Percentiles rank a stretch among this genome's conserved stretches.
Conservation (phyloP, 2,797 vertebrate genomes). For the Bradypus variegatus region DNA sequence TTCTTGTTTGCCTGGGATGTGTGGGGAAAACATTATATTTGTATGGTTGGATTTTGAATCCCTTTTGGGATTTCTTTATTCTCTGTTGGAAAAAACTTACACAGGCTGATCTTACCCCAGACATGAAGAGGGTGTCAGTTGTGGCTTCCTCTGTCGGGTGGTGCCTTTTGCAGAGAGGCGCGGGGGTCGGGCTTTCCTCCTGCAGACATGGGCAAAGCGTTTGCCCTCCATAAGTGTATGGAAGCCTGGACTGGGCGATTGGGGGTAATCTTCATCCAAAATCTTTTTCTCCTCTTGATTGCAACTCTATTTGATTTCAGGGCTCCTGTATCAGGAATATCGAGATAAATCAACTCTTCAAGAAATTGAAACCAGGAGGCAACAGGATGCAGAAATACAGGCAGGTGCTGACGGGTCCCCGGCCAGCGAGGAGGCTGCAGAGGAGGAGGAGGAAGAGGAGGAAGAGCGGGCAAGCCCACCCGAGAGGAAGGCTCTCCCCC, state of each 20-base stretch:
- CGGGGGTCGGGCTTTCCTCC: background rate
- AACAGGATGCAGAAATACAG: constrained; percentile 79
- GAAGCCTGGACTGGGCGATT: background rate
- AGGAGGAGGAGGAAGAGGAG: constrained; percentile 65
- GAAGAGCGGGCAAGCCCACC: constrained; percentile 59
- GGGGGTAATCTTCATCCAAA: rapidly evolving
- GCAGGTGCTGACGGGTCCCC: constrained; percentile 21
- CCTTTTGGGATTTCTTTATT: background rate
- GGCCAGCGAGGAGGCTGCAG: background rate
- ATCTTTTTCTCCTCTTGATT: background rate
- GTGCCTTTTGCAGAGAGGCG: background rate
- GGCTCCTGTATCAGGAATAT: constrained; percentile 95
- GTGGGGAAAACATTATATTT: background rate
- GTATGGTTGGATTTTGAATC: background rate
- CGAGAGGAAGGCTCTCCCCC: constrained; percentile 70
- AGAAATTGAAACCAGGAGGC: constrained; percentile 89
- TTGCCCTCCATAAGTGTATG: background rate
- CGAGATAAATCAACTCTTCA: constrained; percentile 91
- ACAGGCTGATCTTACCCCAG: background rate
- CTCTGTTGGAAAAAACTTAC: background rate
- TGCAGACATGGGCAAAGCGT: rapidly evolving
- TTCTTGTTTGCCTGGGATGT: background rate
- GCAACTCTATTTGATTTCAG: constrained; percentile 69
- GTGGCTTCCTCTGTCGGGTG: background rate
- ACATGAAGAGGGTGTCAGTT: background rate